phyloP scores from a whole-genome alignment of 2,888 invertebrate species.

The Drosophila mulleri region DNA sequence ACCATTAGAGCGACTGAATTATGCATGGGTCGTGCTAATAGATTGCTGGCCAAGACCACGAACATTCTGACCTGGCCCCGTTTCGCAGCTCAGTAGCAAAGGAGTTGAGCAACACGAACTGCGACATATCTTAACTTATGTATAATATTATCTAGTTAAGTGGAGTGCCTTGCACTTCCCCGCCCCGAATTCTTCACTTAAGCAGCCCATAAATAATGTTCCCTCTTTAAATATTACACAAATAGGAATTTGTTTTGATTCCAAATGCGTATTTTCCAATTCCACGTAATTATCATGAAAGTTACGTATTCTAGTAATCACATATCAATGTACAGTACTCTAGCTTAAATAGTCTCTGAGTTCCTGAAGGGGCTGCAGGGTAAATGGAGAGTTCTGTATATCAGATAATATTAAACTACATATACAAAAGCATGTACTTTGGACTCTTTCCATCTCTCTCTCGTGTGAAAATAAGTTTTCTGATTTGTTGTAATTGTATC shows the following conservation, averaged over 20 bases:
- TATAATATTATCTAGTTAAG: constrained; percentile 1
- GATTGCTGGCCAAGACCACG: constrained; percentile 28
- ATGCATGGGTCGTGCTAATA: constrained; percentile 51
- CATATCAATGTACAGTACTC: too few species aligned
- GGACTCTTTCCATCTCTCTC: too few species aligned
- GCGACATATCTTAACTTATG: constrained; percentile 4
- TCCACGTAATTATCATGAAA: background rate
- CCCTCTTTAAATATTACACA: background rate
- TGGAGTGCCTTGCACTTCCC: background rate
- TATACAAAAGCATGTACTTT: too few species aligned
- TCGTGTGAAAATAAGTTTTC: background rate
- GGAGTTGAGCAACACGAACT: background rate
- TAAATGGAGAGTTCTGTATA: background rate
- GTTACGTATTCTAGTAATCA: background rate
- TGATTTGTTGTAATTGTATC: background rate
- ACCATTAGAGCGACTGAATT: constrained; percentile 50
- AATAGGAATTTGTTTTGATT: background rate
- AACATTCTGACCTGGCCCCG: constrained; percentile 2
- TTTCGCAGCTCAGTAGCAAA: background rate
- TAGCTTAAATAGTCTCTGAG: background rate
- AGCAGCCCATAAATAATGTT: background rate
- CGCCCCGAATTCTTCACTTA: background rate
- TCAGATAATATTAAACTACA: too few species aligned
- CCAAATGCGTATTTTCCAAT: background rate
- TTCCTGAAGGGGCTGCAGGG: background rate